Percentiles rank a stretch among this genome's conserved stretches.
These are phyloP conservation scores for Drosophila yakuba DNA, from an alignment of 1,140 invertebrate species.

Conservation along the genomic window DNA sequence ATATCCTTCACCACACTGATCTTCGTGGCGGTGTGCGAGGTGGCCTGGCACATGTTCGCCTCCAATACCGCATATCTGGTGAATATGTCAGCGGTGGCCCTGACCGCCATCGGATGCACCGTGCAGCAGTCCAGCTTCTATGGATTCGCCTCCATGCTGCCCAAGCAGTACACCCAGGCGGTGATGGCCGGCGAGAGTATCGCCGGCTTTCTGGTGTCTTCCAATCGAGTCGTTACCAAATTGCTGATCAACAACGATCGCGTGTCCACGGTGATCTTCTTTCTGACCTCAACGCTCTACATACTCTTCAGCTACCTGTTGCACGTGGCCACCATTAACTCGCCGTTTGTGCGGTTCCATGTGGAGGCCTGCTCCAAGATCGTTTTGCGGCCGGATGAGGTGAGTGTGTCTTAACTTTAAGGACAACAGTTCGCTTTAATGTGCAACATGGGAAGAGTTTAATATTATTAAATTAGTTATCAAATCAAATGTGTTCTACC, in stretches of 20 bases:
- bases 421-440: not conserved
- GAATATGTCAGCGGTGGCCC: conserved; percentile 92
- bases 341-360: conserved; percentile 94
- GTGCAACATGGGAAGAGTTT: too few species aligned
- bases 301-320: conserved; percentile 91
- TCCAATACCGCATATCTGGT: conserved; percentile 89
- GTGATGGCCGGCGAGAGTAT: conserved; percentile 98
- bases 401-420: conserved; percentile 65
- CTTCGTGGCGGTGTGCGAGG: conserved; percentile 93
- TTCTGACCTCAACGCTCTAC: conserved; percentile 90
- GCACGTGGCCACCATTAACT: conserved; percentile 90
- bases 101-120: conserved; percentile 93
- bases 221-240: conserved; percentile 93
- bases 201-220: conserved; percentile 93
- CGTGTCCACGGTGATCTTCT: conserved; percentile 94
- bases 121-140: conserved; percentile 98
- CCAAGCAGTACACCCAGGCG: conserved; percentile 94
- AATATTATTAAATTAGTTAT: too few species aligned
- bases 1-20: conserved; percentile 92
- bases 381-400: conserved; percentile 91
- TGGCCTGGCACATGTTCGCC: conserved; percentile 92
- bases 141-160: conserved; percentile 96
- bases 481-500: too few species aligned
- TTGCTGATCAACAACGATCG: conserved; percentile 89
- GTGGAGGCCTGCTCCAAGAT: conserved; percentile 90